A percentile compares a stretch with the other conserved stretches of the same genome.
Evolutionary conservation across 2,113 vertebrate genomes (phyloP).

Genomic region (Astatotilapia flaviijosephi): DNA sequence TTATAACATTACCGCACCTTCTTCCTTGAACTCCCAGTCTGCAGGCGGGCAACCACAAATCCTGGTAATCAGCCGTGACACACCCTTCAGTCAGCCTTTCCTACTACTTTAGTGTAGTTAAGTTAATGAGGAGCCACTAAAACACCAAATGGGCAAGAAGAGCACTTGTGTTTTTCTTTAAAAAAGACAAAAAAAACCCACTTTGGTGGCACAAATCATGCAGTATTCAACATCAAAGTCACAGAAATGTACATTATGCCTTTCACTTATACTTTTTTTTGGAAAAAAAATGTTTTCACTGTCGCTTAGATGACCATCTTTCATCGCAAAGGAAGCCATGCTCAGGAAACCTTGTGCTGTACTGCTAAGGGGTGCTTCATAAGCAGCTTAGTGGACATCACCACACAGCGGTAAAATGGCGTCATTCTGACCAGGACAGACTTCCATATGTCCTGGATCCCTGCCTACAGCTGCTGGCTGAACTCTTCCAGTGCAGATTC

Average conservation of each 20-base stretch:
- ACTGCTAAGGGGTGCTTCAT: not conserved
- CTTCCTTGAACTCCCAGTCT: not conserved
- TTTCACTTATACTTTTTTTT: not conserved
- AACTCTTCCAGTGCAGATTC: slow-evolving; percentile 43
- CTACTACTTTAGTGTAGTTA: not conserved
- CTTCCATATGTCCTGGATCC: slow-evolving; percentile 33
- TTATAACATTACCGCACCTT: not conserved
- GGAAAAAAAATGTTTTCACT: not conserved
- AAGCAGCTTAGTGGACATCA: not conserved
- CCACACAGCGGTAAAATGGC: not conserved
- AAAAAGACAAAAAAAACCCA: not conserved
- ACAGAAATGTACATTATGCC: not conserved
- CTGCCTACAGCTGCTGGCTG: slow-evolving; percentile 28
- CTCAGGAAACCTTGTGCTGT: not conserved
- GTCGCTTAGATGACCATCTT: not conserved
- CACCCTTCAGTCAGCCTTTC: not conserved
- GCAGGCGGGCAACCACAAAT: slow-evolving; percentile 3
- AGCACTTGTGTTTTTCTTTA: not conserved
- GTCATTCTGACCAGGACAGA: not conserved
- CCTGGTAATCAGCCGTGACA: slow-evolving; percentile 11
- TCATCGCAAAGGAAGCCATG: not conserved
- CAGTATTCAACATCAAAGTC: not conserved
- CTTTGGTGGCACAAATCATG: not conserved
- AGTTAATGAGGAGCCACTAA: slow-evolving; percentile 1
- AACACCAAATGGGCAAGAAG: slow-evolving; percentile 9